Conservation (phyloP, 1,140 invertebrate species). For the Phocides pigmalion region DNA sequence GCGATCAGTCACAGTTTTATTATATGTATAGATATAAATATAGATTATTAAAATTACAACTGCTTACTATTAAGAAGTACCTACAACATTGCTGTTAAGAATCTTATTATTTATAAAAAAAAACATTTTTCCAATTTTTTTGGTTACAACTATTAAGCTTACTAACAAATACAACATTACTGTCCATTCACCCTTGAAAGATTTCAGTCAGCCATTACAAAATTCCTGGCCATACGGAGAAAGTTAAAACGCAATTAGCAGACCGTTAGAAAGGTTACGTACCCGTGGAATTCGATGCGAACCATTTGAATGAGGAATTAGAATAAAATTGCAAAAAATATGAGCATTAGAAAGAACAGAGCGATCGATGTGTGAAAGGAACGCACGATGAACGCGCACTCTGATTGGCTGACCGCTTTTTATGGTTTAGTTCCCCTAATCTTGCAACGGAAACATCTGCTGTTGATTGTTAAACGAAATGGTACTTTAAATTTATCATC, state of each 20-base stretch:
- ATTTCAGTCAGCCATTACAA: conserved; percentile 35
- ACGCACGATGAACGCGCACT: conserved; percentile 46
- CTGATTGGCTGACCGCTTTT: conserved; percentile 80
- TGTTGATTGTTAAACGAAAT: conserved; percentile 74
- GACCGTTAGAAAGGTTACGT: conserved; percentile 66
- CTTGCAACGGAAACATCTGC: conserved; percentile 80
- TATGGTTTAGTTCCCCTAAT: conserved; percentile 83
- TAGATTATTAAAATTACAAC: too few species aligned
- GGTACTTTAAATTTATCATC: conserved; percentile 73
- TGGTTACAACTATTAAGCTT: too few species aligned
- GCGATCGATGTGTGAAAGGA: conserved; percentile 53
- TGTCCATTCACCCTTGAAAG: conserved; percentile 20
- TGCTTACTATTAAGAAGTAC: too few species aligned
- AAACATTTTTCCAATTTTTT: background rate
- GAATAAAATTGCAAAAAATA: conserved; percentile 82
- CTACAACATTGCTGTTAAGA: too few species aligned
- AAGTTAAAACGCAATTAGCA: conserved; percentile 55
- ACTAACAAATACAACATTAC: background rate
- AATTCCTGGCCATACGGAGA: conserved; percentile 44
- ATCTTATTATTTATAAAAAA: too few species aligned
- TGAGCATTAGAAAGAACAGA: conserved; percentile 75
- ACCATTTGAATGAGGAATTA: conserved; percentile 82
- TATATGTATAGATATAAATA: too few species aligned
- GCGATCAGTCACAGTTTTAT: too few species aligned
- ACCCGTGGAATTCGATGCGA: conserved; percentile 71